A percentile compares a stretch with the other conserved stretches of the same genome.
Conservation (phyloP, 1,140 invertebrate species). For the Amyelois transitella region DNA sequence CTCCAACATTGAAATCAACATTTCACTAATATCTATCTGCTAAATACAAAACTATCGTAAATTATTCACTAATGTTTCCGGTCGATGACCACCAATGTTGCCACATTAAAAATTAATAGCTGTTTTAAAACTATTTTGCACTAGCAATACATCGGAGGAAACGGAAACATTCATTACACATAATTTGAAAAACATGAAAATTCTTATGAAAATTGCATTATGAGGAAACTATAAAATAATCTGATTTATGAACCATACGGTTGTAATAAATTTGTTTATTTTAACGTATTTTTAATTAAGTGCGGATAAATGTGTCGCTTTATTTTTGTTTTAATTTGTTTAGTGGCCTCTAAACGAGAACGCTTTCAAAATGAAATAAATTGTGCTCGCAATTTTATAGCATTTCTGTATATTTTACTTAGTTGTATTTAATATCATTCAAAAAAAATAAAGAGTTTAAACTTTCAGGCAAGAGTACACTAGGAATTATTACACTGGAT, state of each 20-base stretch:
- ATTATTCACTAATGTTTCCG: slow-evolving; percentile 72
- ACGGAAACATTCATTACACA: slow-evolving; percentile 59
- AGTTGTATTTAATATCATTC: too few species aligned
- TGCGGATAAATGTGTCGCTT: neutral
- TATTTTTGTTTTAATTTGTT: neutral
- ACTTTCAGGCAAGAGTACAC: too few species aligned
- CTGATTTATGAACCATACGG: slow-evolving; percentile 10
- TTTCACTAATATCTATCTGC: slow-evolving; percentile 65
- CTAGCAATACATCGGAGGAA: slow-evolving; percentile 56
- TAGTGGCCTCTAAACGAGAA: neutral
- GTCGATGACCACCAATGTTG: slow-evolving; percentile 54
- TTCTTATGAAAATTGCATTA: slow-evolving; percentile 42
- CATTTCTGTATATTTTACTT: too few species aligned
- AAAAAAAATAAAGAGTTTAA: too few species aligned
- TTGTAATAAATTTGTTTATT: neutral
- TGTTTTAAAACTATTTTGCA: slow-evolving; percentile 64
- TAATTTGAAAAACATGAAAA: slow-evolving; percentile 54
- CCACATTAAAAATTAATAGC: slow-evolving; percentile 65
- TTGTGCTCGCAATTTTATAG: too few species aligned
- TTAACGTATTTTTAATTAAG: neutral
- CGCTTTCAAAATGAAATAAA: neutral
- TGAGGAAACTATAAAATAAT: slow-evolving; percentile 53
- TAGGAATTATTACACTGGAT: too few species aligned
- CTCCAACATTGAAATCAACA: slow-evolving; percentile 45
- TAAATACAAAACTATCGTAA: slow-evolving; percentile 60